These are phyloP conservation scores for Hydrolagus affinis DNA, from an alignment of 2,113 vertebrate species.

Conservation along the genomic window DNA sequence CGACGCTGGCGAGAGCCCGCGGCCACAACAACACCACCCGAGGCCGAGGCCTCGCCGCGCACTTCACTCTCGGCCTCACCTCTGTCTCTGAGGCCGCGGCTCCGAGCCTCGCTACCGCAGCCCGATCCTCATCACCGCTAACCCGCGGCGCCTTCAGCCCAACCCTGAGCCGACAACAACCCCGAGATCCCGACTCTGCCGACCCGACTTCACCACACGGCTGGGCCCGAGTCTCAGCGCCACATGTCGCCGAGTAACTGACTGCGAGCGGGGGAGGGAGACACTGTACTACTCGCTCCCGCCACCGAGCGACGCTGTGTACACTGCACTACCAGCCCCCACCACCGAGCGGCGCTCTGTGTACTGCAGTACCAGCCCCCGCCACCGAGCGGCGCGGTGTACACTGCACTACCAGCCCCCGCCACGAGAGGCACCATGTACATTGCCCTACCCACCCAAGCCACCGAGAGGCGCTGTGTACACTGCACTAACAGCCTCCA, in stretches of 20 bases:
- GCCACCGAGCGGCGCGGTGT: neutral
- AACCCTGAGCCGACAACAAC: neutral
- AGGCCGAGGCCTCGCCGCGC: neutral
- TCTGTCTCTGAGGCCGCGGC: neutral
- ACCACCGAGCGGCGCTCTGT: neutral
- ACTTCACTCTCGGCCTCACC: neutral
- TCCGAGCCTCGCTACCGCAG: neutral
- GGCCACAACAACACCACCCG: neutral
- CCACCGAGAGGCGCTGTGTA: neutral
- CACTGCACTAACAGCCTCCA: neutral
- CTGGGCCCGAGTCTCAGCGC: conserved; percentile 14
- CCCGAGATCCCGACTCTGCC: neutral
- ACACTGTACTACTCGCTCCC: neutral
- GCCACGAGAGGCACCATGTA: neutral
- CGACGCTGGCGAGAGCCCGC: no score
- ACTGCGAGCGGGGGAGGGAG: neutral
- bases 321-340: neutral
- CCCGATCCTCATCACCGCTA: neutral
- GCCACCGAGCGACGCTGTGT: neutral
- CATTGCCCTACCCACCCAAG: neutral
- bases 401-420: neutral
- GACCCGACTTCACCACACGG: conserved; percentile 7
- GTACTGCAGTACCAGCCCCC: neutral
- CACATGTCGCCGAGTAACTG: neutral
- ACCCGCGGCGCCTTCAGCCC: neutral